Conservation (phyloP, 2,888 invertebrate species). For the Rhimphoctona megacephalus region DNA sequence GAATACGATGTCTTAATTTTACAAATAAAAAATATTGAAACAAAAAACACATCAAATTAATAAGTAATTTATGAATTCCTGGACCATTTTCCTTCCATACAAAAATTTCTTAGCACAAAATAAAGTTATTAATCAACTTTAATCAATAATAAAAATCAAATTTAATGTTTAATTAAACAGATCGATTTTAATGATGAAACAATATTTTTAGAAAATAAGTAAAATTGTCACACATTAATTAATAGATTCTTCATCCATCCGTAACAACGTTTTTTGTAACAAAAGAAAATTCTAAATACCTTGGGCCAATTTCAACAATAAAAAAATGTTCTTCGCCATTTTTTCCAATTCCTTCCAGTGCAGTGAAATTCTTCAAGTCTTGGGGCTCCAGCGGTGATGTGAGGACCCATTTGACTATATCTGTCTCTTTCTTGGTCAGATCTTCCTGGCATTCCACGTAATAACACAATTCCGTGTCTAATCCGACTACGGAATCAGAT, state of each 20-base stretch:
- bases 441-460: constrained; percentile 88
- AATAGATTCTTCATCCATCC: not conserved
- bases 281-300: constrained; percentile 86
- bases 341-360: constrained; percentile 81
- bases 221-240: too few relatives aligned
- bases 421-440: constrained; percentile 87
- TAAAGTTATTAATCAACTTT: not conserved
- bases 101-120: not conserved
- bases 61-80: not conserved
- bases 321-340: constrained; percentile 75
- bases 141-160: too few relatives aligned
- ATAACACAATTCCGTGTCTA: constrained; percentile 92
- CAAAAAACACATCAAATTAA: not conserved
- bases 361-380: constrained; percentile 86
- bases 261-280: not conserved
- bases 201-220: not conserved
- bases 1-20: too few relatives aligned
- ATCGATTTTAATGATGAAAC: too few relatives aligned
- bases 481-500: constrained; percentile 82
- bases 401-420: constrained; percentile 92
- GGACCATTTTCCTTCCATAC: not conserved
- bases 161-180: too few relatives aligned
- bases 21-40: too few relatives aligned
- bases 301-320: constrained; percentile 95
- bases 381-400: constrained; percentile 89